Conservation (phyloP, 2,797 vertebrate species). For the Gastrophryne carolinensis region DNA sequence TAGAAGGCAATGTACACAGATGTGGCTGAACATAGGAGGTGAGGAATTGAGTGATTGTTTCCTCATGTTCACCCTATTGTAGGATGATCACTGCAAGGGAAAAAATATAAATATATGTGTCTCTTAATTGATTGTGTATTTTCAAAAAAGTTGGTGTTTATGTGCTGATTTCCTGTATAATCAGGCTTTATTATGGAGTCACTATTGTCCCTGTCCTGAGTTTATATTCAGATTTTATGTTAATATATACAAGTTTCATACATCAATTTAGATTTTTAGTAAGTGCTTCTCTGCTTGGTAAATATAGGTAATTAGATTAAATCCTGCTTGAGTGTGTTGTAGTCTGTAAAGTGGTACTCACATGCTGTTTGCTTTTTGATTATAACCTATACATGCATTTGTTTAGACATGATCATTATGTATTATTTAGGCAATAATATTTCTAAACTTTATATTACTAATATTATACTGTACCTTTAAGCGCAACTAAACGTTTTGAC, state of each 20-base stretch:
- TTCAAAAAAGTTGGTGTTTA: conserved; percentile 28
- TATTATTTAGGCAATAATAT: too few species aligned
- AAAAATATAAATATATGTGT: conserved; percentile 33
- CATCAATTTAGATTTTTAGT: conserved; percentile 25
- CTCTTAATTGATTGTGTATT: conserved; percentile 39
- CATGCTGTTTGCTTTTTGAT: not conserved
- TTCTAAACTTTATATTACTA: too few species aligned
- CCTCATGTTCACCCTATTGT: conserved; percentile 31
- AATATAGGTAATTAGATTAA: conserved; percentile 23
- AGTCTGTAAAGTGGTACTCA: not conserved
- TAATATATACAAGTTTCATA: not conserved
- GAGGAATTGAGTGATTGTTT: conserved; percentile 48
- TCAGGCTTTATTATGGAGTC: conserved; percentile 34
- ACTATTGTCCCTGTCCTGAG: conserved; percentile 39
- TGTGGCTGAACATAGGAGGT: conserved; percentile 40
- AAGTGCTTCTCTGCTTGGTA: conserved; percentile 15
- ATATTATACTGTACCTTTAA: too few species aligned
- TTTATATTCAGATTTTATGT: conserved; percentile 30
- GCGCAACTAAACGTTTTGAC: too few species aligned
- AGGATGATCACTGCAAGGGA: conserved; percentile 6
- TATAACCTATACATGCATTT: not conserved
- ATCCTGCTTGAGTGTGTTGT: not conserved
- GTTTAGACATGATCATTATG: too few species aligned
- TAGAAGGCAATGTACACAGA: conserved; percentile 39
- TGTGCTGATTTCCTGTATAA: conserved; percentile 31